Evolutionary conservation across 2,113 vertebrate species (phyloP).

Genomic region (Cranoglanis bouderius): DNA sequence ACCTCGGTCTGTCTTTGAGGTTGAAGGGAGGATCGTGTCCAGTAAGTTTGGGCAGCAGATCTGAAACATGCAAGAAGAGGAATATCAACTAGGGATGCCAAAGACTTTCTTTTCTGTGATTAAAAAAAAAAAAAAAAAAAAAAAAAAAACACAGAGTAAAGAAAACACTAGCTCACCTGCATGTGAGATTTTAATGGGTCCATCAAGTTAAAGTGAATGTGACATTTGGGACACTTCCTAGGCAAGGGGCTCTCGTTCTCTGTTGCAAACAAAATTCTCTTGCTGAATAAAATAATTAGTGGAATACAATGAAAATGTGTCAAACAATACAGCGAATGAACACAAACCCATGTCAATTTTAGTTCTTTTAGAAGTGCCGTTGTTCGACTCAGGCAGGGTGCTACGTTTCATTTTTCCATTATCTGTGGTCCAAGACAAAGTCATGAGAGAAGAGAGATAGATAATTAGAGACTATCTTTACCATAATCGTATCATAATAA

Average conservation of each 20-base stretch:
- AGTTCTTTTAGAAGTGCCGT: constrained; percentile 69
- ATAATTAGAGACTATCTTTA: neutral
- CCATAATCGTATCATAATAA: neutral
- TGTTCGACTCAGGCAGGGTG: constrained; percentile 64
- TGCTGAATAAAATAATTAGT: neutral
- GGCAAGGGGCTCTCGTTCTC: constrained; percentile 83
- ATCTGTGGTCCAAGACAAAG: constrained; percentile 54
- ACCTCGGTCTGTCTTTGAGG: constrained; percentile 61
- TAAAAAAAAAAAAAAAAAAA: neutral
- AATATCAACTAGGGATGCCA: neutral
- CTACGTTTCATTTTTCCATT: constrained; percentile 68
- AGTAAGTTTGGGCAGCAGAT: constrained; percentile 78
- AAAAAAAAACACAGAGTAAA: too few species aligned
- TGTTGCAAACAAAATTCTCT: constrained; percentile 57
- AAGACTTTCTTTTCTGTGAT: neutral
- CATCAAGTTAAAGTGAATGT: constrained; percentile 83
- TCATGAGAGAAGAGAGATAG: neutral
- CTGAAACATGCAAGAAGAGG: neutral
- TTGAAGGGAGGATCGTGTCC: constrained; percentile 67
- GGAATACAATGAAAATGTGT: neutral
- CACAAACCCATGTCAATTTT: constrained; percentile 63
- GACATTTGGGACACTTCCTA: constrained; percentile 88
- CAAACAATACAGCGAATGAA: neutral
- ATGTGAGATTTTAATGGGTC: constrained; percentile 85
- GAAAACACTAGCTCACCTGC: constrained; percentile 75